These are phyloP conservation scores for Eupithecia insigniata DNA, from an alignment of 2,888 invertebrate species.

Conservation along the genomic window DNA sequence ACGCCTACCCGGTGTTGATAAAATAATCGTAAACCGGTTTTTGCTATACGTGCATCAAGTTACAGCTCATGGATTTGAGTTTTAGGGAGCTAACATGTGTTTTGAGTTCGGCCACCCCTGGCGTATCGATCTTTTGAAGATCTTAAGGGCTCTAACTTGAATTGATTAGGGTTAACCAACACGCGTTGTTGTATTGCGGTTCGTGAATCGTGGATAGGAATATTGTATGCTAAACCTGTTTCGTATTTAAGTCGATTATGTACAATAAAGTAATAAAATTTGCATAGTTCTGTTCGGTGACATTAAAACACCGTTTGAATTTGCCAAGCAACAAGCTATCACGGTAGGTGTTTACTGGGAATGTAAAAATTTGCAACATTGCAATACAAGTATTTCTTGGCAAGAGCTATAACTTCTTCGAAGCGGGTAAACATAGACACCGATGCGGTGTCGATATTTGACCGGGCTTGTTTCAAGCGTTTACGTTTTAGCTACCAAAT, in stretches of 20 bases:
- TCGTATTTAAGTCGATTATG: not conserved
- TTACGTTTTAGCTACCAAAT: slow-evolving; percentile 73
- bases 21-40: slow-evolving; percentile 71
- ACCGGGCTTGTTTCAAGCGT: slow-evolving; percentile 56
- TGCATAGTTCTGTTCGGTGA: slow-evolving; percentile 30
- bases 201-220: slow-evolving; percentile 14
- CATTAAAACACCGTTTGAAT: slow-evolving; percentile 26
- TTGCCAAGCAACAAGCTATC: slow-evolving; percentile 24
- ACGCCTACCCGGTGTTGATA: slow-evolving; percentile 59
- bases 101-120: slow-evolving; percentile 24
- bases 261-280: slow-evolving; percentile 19
- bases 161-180: slow-evolving; percentile 9
- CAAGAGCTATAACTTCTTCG: slow-evolving; percentile 9
- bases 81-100: slow-evolving; percentile 11
- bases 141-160: slow-evolving; percentile 17
- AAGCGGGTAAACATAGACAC: slow-evolving; percentile 13
- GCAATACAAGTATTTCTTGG: slow-evolving; percentile 11
- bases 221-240: slow-evolving; percentile 11
- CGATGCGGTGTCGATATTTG: slow-evolving; percentile 17
- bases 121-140: slow-evolving; percentile 28
- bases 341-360: not conserved
- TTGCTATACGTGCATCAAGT: slow-evolving; percentile 43
- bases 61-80: slow-evolving; percentile 32
- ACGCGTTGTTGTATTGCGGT: slow-evolving; percentile 13
- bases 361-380: slow-evolving; percentile 7